These are phyloP conservation scores for Sarcophilus harrisii DNA, from an alignment of 2,797 vertebrate genomes.

Conservation along the genomic window DNA sequence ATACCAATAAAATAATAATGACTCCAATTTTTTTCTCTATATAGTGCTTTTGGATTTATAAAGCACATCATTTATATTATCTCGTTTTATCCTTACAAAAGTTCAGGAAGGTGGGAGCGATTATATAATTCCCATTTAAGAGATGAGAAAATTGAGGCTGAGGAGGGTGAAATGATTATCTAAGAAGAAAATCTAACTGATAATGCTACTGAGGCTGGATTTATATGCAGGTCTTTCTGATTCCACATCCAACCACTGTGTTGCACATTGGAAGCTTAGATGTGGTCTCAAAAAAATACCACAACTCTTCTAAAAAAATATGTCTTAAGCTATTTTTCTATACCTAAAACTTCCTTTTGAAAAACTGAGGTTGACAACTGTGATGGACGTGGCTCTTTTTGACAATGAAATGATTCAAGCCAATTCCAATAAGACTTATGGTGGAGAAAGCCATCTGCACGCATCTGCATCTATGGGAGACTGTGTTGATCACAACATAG, in stretches of 20 bases:
- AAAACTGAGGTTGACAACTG: neutral
- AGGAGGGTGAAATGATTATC: neutral
- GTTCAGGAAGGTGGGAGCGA: neutral
- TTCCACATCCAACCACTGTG: neutral
- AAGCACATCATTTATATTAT: neutral
- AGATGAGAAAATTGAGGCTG: neutral
- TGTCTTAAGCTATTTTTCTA: neutral
- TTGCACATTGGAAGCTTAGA: neutral
- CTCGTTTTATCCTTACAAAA: neutral
- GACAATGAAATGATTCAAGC: no score
- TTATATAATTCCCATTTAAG: neutral
- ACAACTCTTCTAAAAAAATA: neutral
- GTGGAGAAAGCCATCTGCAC: no score
- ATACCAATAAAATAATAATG: neutral
- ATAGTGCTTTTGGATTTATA: neutral
- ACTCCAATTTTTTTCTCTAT: neutral
- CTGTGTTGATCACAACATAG: no score
- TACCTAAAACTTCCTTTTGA: constrained; percentile 31
- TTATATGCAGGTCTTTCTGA: neutral
- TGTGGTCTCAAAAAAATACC: neutral
- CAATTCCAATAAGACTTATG: no score
- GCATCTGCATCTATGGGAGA: no score
- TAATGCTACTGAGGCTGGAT: neutral
- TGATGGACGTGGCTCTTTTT: no score
- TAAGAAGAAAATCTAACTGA: no score